Percentiles rank a stretch among this genome's conserved stretches.
These are phyloP conservation scores for Callopanchax toddi DNA, from an alignment of 2,113 vertebrate genomes.

Conservation along the genomic window DNA sequence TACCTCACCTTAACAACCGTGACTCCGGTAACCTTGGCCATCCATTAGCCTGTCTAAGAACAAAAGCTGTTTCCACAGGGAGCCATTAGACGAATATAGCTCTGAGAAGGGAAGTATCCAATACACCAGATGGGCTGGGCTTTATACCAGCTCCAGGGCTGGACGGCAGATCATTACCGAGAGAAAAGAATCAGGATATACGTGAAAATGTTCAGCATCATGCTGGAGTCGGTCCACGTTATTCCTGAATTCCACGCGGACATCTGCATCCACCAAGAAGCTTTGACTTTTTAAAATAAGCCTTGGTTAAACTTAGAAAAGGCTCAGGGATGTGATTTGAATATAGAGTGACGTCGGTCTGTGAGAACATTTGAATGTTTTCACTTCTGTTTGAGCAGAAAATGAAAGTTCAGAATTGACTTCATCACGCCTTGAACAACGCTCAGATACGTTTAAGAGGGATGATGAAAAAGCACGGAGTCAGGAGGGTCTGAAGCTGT, in stretches of 20 bases:
- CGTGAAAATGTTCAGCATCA: constrained; percentile 34
- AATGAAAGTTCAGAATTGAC: background rate
- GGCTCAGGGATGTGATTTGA: too few species aligned
- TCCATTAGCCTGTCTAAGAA: constrained; percentile 71
- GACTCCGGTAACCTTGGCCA: constrained; percentile 66
- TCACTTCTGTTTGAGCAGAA: background rate
- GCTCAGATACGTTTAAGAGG: background rate
- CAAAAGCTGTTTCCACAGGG: constrained; percentile 69
- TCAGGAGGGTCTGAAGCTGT: background rate
- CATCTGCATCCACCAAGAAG: background rate
- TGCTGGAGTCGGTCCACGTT: constrained; percentile 32
- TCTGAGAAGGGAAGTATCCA: constrained; percentile 65
- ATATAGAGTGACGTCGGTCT: background rate
- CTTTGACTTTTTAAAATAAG: background rate
- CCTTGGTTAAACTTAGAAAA: too few species aligned
- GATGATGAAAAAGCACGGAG: background rate
- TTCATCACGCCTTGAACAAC: background rate
- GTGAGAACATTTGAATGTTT: background rate
- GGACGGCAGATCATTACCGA: constrained; percentile 47
- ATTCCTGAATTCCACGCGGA: constrained; percentile 5
- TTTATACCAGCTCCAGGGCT: constrained; percentile 61
- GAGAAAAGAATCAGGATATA: constrained; percentile 45
- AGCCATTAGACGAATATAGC: constrained; percentile 72
- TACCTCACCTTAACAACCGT: constrained; percentile 66
- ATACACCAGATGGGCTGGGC: constrained; percentile 66